Base-by-base conservation (phyloP, 2,888 invertebrate genomes). In the Yponomeuta plumbellus region DNA sequence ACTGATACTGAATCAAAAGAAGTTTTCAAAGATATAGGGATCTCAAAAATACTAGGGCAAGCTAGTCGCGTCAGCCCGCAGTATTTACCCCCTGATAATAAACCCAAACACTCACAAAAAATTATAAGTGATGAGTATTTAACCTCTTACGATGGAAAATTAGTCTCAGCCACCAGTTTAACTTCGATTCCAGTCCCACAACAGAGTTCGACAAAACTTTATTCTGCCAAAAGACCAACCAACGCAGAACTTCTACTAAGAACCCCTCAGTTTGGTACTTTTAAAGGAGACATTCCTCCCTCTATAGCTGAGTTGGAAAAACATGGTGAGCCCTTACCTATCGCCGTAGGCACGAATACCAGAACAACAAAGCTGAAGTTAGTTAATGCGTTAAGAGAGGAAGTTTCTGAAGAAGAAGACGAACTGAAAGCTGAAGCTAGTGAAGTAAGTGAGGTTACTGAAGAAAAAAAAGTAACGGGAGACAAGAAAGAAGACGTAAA, bases 61-160 rank as follows among this genome's bases (percentile, higher is more conserved):
- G 94, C 95, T 0, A 95, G 95, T 79, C 92, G 93, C 72, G 84
- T 94, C 5, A 94, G 95, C 72, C 92, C 94, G 0, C 95, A 94
- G 71, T 96, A 96, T 75, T 87, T 96, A 66, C 96, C 96, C 0
- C 96, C 96, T 0, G 92, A 92, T 17, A 52, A 52, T 52, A 52
- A 52, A 66, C 89, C 92, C 68, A 89, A 93, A 72, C 90, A 87
- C 67, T 91, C 89, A 65, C 87, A 92, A 69, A 90, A 91, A 65
- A 71, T 89, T 17, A 76, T 80, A 10, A 72, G 69, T 22, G 80
- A 80, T 66, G 80, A 85, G 72, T 93, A 94, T 0, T 93, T 95
- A 34, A 94, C 96, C 6, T 94, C 95, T 0, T 96, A 94, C 73
- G 96, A 96, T 73, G 96, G 96, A 0, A 95, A 95, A 81, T 93